Evolutionary conservation across 2,113 vertebrate genomes (phyloP).

Genomic region (Pteronura brasiliensis): DNA sequence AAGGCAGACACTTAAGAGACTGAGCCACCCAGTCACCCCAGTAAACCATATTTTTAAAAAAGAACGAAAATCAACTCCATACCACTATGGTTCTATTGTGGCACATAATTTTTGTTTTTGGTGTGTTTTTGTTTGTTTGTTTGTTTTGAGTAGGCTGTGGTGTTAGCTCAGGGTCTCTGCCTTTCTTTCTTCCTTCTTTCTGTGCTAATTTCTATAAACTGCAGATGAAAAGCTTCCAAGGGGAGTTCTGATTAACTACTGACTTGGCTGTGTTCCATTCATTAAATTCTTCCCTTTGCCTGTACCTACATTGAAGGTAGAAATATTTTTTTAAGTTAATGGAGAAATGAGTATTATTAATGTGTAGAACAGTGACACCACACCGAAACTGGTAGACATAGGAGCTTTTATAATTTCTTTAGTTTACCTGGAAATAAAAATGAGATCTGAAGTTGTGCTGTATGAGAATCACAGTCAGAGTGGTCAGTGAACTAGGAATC

Average conservation of each 20-base stretch:
- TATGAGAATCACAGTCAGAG: not conserved
- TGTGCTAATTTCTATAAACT: not conserved
- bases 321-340: not conserved
- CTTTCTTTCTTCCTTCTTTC: not conserved
- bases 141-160: not conserved
- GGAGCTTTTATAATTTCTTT: not conserved
- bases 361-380: not conserved
- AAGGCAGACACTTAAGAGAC: no score
- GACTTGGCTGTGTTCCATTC: not conserved
- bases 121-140: not conserved
- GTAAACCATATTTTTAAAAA: not conserved
- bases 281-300: slow-evolving; percentile 1
- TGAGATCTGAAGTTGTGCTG: not conserved
- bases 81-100: not conserved
- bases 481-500: not conserved
- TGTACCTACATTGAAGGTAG: not conserved
- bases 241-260: not conserved
- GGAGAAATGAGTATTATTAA: not conserved
- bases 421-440: not conserved
- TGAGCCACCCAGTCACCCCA: no score
- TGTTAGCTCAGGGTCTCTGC: not conserved
- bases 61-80: not conserved
- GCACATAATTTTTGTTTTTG: not conserved
- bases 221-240: not conserved
- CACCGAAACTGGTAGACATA: not conserved